Percentiles rank a stretch among this genome's conserved stretches.
phyloP scores from a whole-genome alignment of 2,888 invertebrate species.

The Brachypterus glaber region DNA sequence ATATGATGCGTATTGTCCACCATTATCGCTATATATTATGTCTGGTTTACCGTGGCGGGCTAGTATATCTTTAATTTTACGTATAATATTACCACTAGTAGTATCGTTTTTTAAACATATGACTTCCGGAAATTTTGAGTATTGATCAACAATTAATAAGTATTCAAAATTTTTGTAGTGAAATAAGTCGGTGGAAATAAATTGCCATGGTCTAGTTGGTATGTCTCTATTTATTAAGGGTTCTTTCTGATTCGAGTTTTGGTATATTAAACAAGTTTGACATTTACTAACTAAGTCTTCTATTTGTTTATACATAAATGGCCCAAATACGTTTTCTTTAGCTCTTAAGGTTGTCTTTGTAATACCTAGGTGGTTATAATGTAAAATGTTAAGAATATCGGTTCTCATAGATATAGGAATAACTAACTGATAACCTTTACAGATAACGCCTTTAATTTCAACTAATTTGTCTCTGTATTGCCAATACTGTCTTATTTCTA shows the following conservation, averaged over 20 bases:
- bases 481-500: slow-evolving; percentile 14
- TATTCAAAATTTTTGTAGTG: slow-evolving; percentile 17
- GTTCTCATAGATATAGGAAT: slow-evolving; percentile 20
- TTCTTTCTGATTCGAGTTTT: slow-evolving; percentile 19
- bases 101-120: slow-evolving; percentile 14
- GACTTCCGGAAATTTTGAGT: slow-evolving; percentile 24
- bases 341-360: slow-evolving; percentile 20
- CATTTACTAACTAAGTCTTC: slow-evolving; percentile 20
- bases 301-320: slow-evolving; percentile 21
- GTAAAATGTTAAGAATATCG: slow-evolving; percentile 20
- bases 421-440: slow-evolving; percentile 18
- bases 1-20: slow-evolving; percentile 18
- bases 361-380: slow-evolving; percentile 24
- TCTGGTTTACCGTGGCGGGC: slow-evolving; percentile 21
- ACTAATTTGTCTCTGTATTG: slow-evolving; percentile 11
- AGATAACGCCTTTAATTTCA: slow-evolving; percentile 16
- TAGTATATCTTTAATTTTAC: slow-evolving; percentile 20
- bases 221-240: slow-evolving; percentile 17
- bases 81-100: slow-evolving; percentile 18
- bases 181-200: slow-evolving; percentile 22
- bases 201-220: slow-evolving; percentile 22
- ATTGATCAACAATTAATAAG: slow-evolving; percentile 23
- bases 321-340: slow-evolving; percentile 23
- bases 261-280: slow-evolving; percentile 19
- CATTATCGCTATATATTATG: slow-evolving; percentile 20